Evolutionary conservation across 2,888 invertebrate genomes (phyloP), one percentile per base, ranked within the genome.

Genomic region (Ormyrus pomaceus): DNA sequence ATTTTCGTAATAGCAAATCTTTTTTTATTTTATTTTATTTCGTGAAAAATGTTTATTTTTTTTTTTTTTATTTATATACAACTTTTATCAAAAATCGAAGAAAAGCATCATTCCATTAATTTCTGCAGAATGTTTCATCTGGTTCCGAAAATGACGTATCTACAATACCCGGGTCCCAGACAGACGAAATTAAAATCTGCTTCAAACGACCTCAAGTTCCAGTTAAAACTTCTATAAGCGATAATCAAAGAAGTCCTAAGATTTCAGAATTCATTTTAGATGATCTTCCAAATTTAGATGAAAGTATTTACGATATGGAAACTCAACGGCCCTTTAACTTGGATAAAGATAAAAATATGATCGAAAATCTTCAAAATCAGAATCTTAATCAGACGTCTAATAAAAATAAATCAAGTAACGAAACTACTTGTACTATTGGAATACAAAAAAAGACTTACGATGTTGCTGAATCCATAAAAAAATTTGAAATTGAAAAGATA

Each of bases 221-320:
- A 53, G 53, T 46, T 53, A 73, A 51, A 65, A 13, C 48, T 62
- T 69, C 73, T n/a, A 64, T 13, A 50, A 77, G 34, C 65, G 51
- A 64, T 34, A 58, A 74, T 9, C 61, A 64, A 0, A 61, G 1
- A 46, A 77, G 56, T 55, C 46, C 53, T 64, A 72, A 13, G 53
- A 50, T 66, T 65, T 34, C 51, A 56, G 6, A n/a, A 45, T 75
- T 72, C 8, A 68, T 5, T 72, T 19, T 65, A 13, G 62, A 77
- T 55, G 65, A 77, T 66, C 61, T 79, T 59, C 72, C 73, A 69
- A 56, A 66, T 34, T 10, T 10, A 10, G 70, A 72, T 46, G 80
- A 81, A 50, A 70, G 77, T 50, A 81, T 84, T 77, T 80, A 72
- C 73, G 82, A 84, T 0, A 74, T 80, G 62, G 82, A 83, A 75